Evolutionary conservation across 2,888 invertebrate species (phyloP), one percentile per base, ranked within the genome.

Genomic region (Elegia similella): DNA sequence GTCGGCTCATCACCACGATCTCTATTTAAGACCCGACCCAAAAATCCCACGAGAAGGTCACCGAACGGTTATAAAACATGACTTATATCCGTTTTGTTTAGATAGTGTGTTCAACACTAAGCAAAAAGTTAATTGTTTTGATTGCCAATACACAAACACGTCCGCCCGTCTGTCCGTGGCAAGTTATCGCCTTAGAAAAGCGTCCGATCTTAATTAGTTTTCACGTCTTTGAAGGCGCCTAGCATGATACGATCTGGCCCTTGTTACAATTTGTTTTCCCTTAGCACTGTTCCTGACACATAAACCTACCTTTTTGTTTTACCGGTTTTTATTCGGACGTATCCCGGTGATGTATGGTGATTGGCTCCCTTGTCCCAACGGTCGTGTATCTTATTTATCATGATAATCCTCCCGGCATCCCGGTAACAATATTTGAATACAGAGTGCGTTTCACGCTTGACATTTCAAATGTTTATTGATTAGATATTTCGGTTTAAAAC

Each of bases 201-300:
- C 87, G 78, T 76, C 82, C 84, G 89, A 91, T 91, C 91, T 90
- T 91, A 91, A 91, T 91, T 91, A 91, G 88, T 89, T 91, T 88
- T 90, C 88, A 88, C 87, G 82, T 88, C 84, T 88, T 86, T 84
- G 80, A 88, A 86, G 88, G 86, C 87, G 88, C 85, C 89, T 90
- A 84, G 84, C 66, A 70, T 75, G 91, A 91, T 91, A 90, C 78
- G 73, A 91, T 91, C 90, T 82, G 80, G 75, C 81, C 85, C 84
- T 87, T 88, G 84, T 82, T 86, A 88, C 88, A 88, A 90, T 91
- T 90, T 89, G 91, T 91, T 90, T 88, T 84, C 82, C 86, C 82
- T 86, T 83, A 81, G 83, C 86, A 86, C 81, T 78, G 84, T 79
- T 78, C 83, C 81, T 76, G 80, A 79, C 79, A 81, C 69, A 78